Base-by-base conservation (phyloP, 2,888 invertebrate genomes). In the Nebria salina region DNA sequence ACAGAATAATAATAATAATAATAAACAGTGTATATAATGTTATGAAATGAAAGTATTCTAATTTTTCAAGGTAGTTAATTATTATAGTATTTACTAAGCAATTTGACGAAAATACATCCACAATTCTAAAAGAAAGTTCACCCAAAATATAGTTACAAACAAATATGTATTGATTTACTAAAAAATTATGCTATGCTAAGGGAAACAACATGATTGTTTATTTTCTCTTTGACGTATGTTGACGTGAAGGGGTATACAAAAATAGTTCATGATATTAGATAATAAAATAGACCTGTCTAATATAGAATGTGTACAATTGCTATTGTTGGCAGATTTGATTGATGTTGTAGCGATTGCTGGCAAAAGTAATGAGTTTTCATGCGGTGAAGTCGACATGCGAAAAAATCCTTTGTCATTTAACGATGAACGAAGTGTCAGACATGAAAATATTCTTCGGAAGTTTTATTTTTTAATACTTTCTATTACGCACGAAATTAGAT, bases 291-390 rank as follows among this genome's bases (percentile, higher is more conserved):
- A 54, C 54, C 54, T 54, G 54, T 54, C 54, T 13, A 54, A 54
- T 54, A 54, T 54, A 54, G 54, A 54, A 54, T 54, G 54, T 54
- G 54, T 54, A 54, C 54, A 54, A 54, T 54, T 54, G 54, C 54
- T 54, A 54, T 54, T 54, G 54, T 54, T 54, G 54, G 54, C 54
- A 54, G 8, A 54, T 54, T 54, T 54, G 54, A 54, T 54, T 54
- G 54, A 54, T 54, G 54, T 54, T 54, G 54, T 54, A 54, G 54
- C 54, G 54, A 54, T 54, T 54, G 54, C 54, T 54, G 54, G 54
- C 54, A 54, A 54, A 54, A 54, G 54, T 54, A 54, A 54, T 54
- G 54, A 54, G 54, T 54, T 54, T 54, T 54, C 54, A 54, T 54
- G 54, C 54, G 54, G 54, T 13, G 54, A 54, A 54, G 54, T 54